phyloP scores from a whole-genome alignment of 2,888 invertebrate genomes.

The Limnephilus lunatus region DNA sequence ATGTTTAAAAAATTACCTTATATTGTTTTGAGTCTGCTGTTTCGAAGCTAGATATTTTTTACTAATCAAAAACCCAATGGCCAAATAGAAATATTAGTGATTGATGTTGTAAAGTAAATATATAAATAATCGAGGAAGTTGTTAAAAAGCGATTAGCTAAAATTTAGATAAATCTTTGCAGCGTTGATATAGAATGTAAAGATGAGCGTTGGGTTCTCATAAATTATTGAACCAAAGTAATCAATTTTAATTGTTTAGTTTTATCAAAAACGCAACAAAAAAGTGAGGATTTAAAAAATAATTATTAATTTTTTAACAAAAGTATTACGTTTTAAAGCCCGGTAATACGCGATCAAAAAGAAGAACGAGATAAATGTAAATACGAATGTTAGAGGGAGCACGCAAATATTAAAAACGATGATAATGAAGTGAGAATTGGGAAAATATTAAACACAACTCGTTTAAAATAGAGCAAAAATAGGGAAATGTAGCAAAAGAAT shows the following conservation, averaged over 20 bases:
- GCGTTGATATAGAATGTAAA: not conserved
- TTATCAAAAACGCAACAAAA: not conserved
- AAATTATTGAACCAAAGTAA: not conserved
- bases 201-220: not conserved
- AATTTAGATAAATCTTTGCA: not conserved
- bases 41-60: not conserved
- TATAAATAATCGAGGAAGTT: not conserved
- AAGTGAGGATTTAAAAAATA: no score
- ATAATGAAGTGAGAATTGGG: no score
- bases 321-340: no score
- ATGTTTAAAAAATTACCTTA: not conserved
- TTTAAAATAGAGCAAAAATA: no score
- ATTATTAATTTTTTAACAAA: no score
- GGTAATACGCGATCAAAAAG: no score
- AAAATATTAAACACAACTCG: no score
- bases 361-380: no score
- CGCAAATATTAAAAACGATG: no score
- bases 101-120: constrained; percentile 12
- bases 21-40: not conserved
- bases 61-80: not conserved
- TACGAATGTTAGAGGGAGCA: no score
- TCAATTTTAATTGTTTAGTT: not conserved
- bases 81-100: not conserved
- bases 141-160: not conserved
- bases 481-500: no score